Conservation (phyloP, 1,140 invertebrate species). For the Homarus americanus region DNA sequence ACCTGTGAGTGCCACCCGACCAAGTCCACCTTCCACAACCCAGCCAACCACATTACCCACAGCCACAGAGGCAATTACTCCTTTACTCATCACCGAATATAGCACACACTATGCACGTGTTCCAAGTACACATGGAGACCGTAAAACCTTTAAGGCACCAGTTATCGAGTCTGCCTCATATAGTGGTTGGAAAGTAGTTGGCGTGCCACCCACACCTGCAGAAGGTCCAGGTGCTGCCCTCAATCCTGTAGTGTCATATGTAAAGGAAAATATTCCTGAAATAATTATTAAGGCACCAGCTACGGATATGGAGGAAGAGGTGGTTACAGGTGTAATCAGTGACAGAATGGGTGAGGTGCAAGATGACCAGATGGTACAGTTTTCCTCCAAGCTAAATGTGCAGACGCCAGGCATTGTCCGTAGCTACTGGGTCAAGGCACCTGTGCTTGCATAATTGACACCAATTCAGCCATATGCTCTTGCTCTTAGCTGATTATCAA, state of each 20-base stretch:
- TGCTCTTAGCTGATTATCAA: not conserved
- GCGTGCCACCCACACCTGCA: slow-evolving; percentile 9
- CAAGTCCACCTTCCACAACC: not conserved
- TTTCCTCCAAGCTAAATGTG: slow-evolving; percentile 46
- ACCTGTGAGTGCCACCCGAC: not conserved
- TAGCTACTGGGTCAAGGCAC: slow-evolving; percentile 52
- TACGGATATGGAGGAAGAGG: not conserved
- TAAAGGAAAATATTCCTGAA: slow-evolving; percentile 38
- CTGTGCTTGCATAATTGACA: slow-evolving; percentile 12
- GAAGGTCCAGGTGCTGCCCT: slow-evolving; percentile 17
- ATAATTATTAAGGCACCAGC: slow-evolving; percentile 18
- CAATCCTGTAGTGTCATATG: slow-evolving; percentile 43
- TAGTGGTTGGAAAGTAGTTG: slow-evolving; percentile 45
- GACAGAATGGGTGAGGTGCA: slow-evolving; percentile 17
- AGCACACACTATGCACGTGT: not conserved
- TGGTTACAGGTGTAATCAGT: slow-evolving; percentile 35
- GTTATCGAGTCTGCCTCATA: slow-evolving; percentile 19
- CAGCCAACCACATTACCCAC: not conserved
- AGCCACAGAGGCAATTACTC: not conserved
- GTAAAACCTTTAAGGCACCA: slow-evolving; percentile 2
- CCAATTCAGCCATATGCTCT: not conserved
- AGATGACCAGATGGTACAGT: slow-evolving; percentile 26
- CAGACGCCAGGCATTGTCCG: slow-evolving; percentile 47
- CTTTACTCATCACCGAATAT: not conserved
- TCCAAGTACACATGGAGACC: not conserved